Conservation (phyloP, 2,113 vertebrate species). For the Piliocolobus tephrosceles region DNA sequence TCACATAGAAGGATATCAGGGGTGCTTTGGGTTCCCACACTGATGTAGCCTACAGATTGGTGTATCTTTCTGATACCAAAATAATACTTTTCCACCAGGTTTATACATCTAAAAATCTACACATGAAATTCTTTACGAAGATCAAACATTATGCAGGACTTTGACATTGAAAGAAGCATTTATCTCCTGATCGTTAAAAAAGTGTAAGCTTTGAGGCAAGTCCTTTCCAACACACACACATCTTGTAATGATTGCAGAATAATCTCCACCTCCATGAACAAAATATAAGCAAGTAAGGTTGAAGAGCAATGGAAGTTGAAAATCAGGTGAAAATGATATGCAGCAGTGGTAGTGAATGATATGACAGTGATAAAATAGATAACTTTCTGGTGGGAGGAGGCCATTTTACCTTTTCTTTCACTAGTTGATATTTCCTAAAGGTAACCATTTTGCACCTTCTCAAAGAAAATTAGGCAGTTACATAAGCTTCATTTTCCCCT, state of each 20-base stretch:
- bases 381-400: not conserved
- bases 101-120: not conserved
- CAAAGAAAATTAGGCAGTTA: not conserved
- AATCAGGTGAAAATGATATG: not conserved
- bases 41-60: not conserved
- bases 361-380: not conserved
- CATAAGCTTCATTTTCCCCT: not conserved
- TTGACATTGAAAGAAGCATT: not conserved
- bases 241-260: not conserved
- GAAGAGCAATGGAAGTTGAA: not conserved
- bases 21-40: not conserved
- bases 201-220: not conserved
- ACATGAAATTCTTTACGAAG: not conserved
- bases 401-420: not conserved
- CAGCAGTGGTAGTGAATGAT: not conserved
- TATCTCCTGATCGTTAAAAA: slow-evolving; percentile 10
- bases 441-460: not conserved
- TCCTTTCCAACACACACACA: not conserved
- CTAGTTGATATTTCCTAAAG: not conserved
- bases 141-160: not conserved
- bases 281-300: not conserved
- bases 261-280: not conserved
- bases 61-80: not conserved
- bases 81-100: not conserved
- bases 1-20: not conserved